Evolutionary conservation across 1,140 invertebrate species (phyloP), one percentile per base, ranked within the genome.

Genomic region (Rhynchophorus ferrugineus): DNA sequence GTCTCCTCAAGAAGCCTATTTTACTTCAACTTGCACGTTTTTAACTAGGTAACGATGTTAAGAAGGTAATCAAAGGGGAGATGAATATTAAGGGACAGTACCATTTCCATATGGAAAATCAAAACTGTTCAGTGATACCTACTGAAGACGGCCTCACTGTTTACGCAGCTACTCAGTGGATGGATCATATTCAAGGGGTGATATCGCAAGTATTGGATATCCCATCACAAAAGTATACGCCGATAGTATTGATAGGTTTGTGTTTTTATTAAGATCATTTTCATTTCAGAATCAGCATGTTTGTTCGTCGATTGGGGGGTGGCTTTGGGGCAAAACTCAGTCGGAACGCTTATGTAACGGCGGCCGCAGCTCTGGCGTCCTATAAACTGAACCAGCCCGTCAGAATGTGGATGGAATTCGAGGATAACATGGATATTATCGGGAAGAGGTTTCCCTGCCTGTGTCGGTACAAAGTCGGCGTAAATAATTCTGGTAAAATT

Each of bases 241-340:
- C n/a, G n/a, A n/a, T n/a, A n/a, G n/a, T 3, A 3, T 36, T 36
- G 34, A 14, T 13, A 36, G 11, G 3, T 36, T 14, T 11, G 3
- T 13, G n/a, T 2, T 36, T 36, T 36, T 36, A 36, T 3, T 13
- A 13, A 36, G 16, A 3, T 13, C 16, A 13, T 36, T 13, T 36
- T 14, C 18, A 16, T 20, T 58, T 45, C 11, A 57, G 54, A 54
- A 58, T 85, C 16, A 78, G 81, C 44, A 38, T 84, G 2, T 59
- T 66, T 20, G 73, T 82, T 0, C 70, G 75, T 33, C 68, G 85
- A 41, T 42, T 87, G 0, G 87, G 87, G 0, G 87, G 87, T 16
- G 82, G 70, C 2, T 89, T 85, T 54, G 87, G 81, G 43, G 60
- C 63, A 0, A 84, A 84, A 64, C 75, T 82, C 22, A 71, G 73